Evolutionary conservation across 2,888 invertebrate species (phyloP), one percentile per base, ranked within the genome.

Genomic region (Hedychridium roseum): DNA sequence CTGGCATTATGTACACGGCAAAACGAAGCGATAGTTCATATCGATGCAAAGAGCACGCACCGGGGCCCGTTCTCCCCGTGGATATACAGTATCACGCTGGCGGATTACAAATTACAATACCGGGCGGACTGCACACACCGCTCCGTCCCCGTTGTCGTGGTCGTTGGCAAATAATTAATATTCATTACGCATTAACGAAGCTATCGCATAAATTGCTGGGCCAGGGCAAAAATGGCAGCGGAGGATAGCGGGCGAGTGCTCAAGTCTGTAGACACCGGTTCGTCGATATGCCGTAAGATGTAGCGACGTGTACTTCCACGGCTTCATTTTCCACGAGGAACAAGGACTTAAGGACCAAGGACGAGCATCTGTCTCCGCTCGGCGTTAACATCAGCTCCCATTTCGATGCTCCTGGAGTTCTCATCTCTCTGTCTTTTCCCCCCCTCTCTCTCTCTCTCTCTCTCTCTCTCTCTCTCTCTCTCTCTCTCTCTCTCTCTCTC

Each of bases 151-250:
- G 32, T 37, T 61, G 60, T 63, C 54, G 53, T 57, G 61, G 61
- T 60, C 60, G 63, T 67, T 64, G 68, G 64, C 69, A 68, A 71
- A 76, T 74, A 76, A 77, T 78, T 77, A 78, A 77, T 78, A 78
- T 78, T 78, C 74, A 78, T 78, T 72, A 74, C 71, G 69, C 69
- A 75, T 76, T 76, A 76, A 76, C 76, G 71, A 73, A 76, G 72
- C 72, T 65, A 72, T 72, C 69, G 72, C 60, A 77, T 75, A 74
- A 76, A 76, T 77, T 71, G 69, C 56, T 50, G 34, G 51, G 46
- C 56, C 54, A 60, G 50, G 56, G 55, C 54, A 66, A 59, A 58
- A 65, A 56, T 60, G 52, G 54, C 54, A 54, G 41, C 50, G n/a
- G 51, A 31, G 53, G 51, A 65, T 65, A 65, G 56, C 63, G 48